Evolutionary conservation across 2,113 vertebrate species (phyloP).

Genomic region (Bungarus multicinctus): DNA sequence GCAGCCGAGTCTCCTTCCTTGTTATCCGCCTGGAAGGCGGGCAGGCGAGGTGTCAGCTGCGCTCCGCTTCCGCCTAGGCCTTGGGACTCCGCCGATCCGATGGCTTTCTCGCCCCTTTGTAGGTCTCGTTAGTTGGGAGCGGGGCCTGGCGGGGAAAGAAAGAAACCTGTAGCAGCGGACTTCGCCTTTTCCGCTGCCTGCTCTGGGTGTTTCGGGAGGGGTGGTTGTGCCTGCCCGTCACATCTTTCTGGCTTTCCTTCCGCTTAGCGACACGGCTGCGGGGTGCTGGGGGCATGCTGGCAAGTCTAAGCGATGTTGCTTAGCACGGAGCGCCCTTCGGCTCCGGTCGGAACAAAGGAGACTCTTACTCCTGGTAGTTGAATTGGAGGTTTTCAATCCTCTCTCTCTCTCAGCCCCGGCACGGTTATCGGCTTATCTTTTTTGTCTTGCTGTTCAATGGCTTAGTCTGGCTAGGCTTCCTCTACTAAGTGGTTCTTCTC

Average conservation of each 20-base stretch:
- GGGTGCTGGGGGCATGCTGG: not conserved
- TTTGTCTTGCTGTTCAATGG: not conserved
- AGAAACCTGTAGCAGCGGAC: not conserved
- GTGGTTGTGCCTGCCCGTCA: not conserved
- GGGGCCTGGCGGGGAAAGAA: not conserved
- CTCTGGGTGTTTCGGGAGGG: not conserved
- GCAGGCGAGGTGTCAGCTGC: not conserved
- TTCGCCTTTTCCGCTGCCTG: not conserved
- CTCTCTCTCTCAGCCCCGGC: not conserved
- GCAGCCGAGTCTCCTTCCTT: not conserved
- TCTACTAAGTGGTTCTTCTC: constrained; percentile 13
- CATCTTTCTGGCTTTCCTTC: not conserved
- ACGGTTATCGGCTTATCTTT: not conserved
- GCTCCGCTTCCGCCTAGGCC: not conserved
- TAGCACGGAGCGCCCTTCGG: not conserved
- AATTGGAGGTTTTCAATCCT: constrained; percentile 3
- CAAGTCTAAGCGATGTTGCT: not conserved
- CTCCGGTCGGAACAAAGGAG: constrained; percentile 56
- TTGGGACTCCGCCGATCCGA: not conserved
- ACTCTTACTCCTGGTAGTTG: not conserved
- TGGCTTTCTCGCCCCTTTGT: not conserved
- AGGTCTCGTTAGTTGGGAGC: not conserved
- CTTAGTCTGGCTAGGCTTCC: not conserved
- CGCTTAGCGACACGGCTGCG: not conserved
- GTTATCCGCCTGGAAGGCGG: not conserved